phyloP scores from a whole-genome alignment of 2,797 vertebrate genomes.

The Cuniculus paca region DNA sequence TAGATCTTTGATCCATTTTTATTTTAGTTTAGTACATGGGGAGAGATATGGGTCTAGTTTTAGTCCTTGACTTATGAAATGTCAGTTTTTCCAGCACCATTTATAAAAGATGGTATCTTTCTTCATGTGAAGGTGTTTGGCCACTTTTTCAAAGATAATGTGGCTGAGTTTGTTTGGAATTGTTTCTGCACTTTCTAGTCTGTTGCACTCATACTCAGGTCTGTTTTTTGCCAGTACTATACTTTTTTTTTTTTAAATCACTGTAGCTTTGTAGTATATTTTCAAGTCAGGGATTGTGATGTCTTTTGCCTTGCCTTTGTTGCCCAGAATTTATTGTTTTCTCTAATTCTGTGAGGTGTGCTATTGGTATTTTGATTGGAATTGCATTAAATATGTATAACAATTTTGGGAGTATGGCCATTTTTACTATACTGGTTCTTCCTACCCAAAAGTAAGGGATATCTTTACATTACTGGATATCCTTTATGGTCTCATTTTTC shows the following conservation, averaged over 20 bases:
- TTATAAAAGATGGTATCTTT: not conserved
- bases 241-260: not conserved
- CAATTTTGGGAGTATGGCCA: not conserved
- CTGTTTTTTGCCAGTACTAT: not conserved
- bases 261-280: not conserved
- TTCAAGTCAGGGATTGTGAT: not conserved
- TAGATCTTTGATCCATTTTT: not conserved
- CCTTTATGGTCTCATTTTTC: not conserved
- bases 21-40: not conserved
- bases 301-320: not conserved
- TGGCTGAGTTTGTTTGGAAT: not conserved
- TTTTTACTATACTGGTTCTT: not conserved
- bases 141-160: not conserved
- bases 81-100: not conserved
- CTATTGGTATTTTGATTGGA: not conserved
- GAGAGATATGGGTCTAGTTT: not conserved
- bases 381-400: not conserved
- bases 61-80: not conserved
- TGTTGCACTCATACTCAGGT: not conserved
- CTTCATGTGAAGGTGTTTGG: not conserved
- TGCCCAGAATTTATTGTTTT: not conserved
- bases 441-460: not conserved
- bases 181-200: not conserved
- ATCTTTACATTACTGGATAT: not conserved
- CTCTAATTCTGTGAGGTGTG: not conserved